phyloP scores from a whole-genome alignment of 2,888 invertebrate species.

The Osedax frankpressi region DNA sequence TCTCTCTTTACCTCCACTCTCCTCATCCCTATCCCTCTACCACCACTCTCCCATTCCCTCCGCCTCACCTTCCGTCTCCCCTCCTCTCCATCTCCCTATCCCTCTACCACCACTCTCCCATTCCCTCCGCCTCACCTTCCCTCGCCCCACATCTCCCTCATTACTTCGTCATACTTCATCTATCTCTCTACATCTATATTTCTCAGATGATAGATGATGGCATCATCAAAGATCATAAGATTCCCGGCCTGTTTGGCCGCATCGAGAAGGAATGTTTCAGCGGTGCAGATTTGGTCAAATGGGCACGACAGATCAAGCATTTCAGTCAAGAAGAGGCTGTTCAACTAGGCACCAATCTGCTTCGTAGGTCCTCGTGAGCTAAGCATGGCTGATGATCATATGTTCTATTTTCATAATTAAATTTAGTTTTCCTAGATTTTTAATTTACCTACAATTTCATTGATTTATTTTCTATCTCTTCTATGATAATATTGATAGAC shows the following conservation, averaged over 20 bases:
- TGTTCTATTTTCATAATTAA: too few relatives aligned
- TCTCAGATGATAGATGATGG: conserved; percentile 26
- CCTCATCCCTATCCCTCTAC: not conserved
- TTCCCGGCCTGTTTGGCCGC: not conserved
- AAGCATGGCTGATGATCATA: too few relatives aligned
- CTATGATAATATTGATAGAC: too few relatives aligned
- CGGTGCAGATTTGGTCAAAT: not conserved
- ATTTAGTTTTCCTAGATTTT: too few relatives aligned
- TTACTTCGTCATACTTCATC: too few relatives aligned
- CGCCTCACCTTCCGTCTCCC: not conserved
- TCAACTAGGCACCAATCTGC: not conserved
- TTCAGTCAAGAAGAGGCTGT: not conserved
- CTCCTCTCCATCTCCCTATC: too few relatives aligned
- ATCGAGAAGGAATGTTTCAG: not conserved
- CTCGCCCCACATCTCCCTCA: too few relatives aligned
- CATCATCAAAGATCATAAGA: not conserved
- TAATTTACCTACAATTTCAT: too few relatives aligned
- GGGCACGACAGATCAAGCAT: not conserved
- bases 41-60: not conserved
- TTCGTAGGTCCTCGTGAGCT: too few relatives aligned
- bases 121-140: too few relatives aligned
- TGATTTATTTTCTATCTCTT: too few relatives aligned
- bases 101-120: too few relatives aligned
- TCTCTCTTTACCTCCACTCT: not conserved
- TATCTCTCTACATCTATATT: conserved; percentile 39